Percentiles rank a stretch among this genome's conserved stretches.
These are phyloP conservation scores for Connochaetes taurinus DNA, from an alignment of 2,113 vertebrate genomes.

Conservation along the genomic window DNA sequence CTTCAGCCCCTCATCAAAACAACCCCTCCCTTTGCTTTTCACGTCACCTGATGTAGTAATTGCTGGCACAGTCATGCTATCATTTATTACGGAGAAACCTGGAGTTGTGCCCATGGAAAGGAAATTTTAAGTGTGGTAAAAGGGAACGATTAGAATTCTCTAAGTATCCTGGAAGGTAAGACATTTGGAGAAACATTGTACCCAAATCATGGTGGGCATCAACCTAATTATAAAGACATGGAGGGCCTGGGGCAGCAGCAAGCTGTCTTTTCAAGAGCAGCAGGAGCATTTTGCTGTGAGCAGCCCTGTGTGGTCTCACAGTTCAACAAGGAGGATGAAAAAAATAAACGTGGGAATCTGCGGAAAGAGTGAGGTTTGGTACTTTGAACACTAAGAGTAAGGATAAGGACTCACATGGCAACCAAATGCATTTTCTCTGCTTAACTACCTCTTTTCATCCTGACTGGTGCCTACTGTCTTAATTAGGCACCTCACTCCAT, in stretches of 20 bases:
- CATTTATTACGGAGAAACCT: constrained; percentile 16
- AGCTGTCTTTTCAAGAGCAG: neutral
- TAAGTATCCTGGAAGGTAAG: constrained; percentile 17
- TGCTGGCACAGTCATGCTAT: neutral
- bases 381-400: constrained; percentile 23
- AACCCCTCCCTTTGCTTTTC: neutral
- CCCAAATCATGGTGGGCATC: neutral
- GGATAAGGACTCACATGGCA: constrained; percentile 5
- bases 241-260: neutral
- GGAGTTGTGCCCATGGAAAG: neutral
- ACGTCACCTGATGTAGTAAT: neutral
- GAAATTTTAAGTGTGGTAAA: neutral
- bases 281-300: neutral
- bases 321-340: neutral
- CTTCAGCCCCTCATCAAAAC: neutral
- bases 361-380: neutral
- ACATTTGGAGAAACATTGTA: neutral
- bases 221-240: constrained; percentile 20
- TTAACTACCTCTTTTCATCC: constrained; percentile 14
- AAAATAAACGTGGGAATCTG: neutral
- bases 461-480: neutral
- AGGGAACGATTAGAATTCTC: neutral
- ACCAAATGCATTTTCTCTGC: neutral
- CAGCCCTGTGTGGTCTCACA: neutral
- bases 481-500: constrained; percentile 22